phyloP scores from a whole-genome alignment of 1,140 invertebrate species.

The Ceratitis capitata region DNA sequence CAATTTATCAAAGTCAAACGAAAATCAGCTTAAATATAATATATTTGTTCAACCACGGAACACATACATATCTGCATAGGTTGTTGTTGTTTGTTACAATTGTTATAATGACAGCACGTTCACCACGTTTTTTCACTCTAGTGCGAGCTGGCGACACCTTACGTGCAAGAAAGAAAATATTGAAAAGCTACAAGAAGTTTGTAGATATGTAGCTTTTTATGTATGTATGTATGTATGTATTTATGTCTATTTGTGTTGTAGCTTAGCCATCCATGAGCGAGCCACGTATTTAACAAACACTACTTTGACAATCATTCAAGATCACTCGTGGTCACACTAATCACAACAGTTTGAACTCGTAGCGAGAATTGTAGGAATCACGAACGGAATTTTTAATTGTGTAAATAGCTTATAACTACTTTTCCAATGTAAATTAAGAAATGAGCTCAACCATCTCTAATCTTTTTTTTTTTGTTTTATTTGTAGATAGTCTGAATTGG shows the following conservation, averaged over 20 bases:
- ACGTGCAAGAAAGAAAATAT: conserved; percentile 30
- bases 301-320: conserved; percentile 39
- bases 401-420: not conserved
- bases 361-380: conserved; percentile 14
- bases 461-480: not conserved
- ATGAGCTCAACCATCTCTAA: too few species aligned
- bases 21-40: not conserved
- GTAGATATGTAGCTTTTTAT: too few species aligned
- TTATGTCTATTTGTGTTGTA: not conserved
- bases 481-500: too few species aligned
- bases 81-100: not conserved
- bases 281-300: not conserved
- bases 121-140: not conserved
- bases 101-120: not conserved
- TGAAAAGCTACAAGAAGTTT: too few species aligned
- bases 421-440: too few species aligned
- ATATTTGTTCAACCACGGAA: not conserved
- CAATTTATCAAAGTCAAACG: conserved; percentile 26
- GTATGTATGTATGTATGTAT: not conserved
- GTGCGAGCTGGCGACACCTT: conserved; percentile 17
- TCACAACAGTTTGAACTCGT: conserved; percentile 24
- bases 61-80: not conserved
- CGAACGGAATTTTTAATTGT: conserved; percentile 31
- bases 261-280: not conserved
- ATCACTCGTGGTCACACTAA: conserved; percentile 42